Conservation (phyloP, 2,888 invertebrate species). For the Barypeithes pellucidus region DNA sequence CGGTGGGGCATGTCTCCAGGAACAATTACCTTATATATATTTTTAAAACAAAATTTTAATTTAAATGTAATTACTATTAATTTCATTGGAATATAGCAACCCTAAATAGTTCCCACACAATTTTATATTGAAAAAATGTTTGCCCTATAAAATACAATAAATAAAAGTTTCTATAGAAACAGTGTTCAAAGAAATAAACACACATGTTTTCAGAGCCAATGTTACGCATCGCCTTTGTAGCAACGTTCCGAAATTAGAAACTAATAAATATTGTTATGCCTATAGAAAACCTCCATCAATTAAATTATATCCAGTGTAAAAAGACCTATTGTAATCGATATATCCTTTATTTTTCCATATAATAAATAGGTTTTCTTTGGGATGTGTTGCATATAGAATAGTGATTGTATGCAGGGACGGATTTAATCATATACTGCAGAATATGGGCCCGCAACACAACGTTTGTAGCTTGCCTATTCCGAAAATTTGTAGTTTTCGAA, state of each 20-base stretch:
- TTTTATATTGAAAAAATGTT: constrained; percentile 21
- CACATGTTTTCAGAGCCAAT: constrained; percentile 39
- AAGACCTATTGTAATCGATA: constrained; percentile 44
- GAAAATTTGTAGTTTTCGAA: too few species aligned
- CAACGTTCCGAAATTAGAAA: constrained; percentile 41
- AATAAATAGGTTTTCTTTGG: constrained; percentile 65
- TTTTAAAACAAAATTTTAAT: too few species aligned
- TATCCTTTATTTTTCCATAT: constrained; percentile 69
- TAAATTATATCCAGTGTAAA: constrained; percentile 48
- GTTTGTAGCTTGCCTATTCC: too few species aligned
- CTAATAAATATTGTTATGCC: constrained; percentile 44
- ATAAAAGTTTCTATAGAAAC: constrained; percentile 31
- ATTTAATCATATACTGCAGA: too few species aligned
- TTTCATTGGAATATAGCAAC: too few species aligned
- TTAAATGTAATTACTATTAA: too few species aligned
- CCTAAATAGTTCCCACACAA: too few species aligned
- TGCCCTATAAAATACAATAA: constrained; percentile 27
- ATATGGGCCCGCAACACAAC: too few species aligned
- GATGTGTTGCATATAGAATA: constrained; percentile 11
- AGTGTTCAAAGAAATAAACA: constrained; percentile 41
- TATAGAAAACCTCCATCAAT: constrained; percentile 42
- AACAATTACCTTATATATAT: too few species aligned
- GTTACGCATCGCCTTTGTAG: constrained; percentile 44
- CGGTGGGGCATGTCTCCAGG: too few species aligned
- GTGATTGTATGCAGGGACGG: too few species aligned